Evolutionary conservation across 2,113 vertebrate species (phyloP).

Genomic region (Notarius quadriscutis): DNA sequence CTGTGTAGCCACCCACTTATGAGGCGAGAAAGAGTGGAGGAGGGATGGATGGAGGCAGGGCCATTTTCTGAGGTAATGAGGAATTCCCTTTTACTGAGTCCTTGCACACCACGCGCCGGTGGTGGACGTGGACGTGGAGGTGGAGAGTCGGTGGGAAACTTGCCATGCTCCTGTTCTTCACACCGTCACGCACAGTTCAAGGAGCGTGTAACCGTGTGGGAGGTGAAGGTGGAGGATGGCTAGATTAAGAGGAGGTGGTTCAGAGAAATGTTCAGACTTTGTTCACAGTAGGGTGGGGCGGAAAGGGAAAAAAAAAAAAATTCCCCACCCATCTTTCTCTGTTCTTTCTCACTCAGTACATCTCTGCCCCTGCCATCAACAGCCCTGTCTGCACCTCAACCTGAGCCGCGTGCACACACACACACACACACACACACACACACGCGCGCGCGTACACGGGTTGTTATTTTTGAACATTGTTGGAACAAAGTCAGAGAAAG

Average conservation of each 20-base stretch:
- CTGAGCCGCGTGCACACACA: slow-evolving; percentile 17
- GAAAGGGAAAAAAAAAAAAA: not conserved
- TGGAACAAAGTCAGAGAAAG: slow-evolving; percentile 32
- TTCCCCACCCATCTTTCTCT: not conserved
- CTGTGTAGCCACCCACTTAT: slow-evolving; percentile 25
- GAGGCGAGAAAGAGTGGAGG: slow-evolving; percentile 12
- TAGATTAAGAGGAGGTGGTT: slow-evolving; percentile 24
- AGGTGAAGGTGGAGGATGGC: slow-evolving; percentile 10
- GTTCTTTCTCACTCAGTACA: not conserved
- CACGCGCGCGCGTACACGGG: not conserved
- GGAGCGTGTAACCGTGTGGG: slow-evolving; percentile 21
- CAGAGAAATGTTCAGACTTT: slow-evolving; percentile 13
- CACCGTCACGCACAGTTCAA: slow-evolving; percentile 18
- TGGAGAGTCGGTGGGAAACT: slow-evolving; percentile 59
- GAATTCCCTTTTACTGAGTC: slow-evolving; percentile 75
- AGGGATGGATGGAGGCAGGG: slow-evolving; percentile 60
- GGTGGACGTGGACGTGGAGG: slow-evolving; percentile 38
- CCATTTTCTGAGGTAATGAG: slow-evolving; percentile 72
- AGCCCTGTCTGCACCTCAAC: slow-evolving; percentile 47
- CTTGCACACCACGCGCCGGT: slow-evolving; percentile 24
- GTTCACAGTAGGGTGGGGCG: not conserved
- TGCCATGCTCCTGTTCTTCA: slow-evolving; percentile 59
- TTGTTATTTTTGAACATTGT: slow-evolving; percentile 51
- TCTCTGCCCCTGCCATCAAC: slow-evolving; percentile 21
- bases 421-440: not conserved